Evolutionary conservation across 2,888 invertebrate species (phyloP).

Genomic region (Phania funesta): DNA sequence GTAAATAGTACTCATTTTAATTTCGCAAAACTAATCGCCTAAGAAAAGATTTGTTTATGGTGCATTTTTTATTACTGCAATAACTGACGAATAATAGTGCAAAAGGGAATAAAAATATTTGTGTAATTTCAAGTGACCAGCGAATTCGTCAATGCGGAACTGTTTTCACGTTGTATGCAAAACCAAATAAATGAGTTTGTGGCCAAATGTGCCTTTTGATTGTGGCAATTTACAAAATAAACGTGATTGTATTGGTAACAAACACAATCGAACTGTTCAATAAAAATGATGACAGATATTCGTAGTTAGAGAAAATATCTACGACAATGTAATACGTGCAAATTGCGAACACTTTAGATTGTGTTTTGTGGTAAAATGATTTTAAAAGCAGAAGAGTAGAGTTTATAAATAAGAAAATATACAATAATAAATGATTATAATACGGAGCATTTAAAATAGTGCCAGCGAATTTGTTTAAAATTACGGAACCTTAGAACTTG

Average conservation of each 20-base stretch:
- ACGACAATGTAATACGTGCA: background rate
- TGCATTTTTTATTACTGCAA: too few relatives aligned
- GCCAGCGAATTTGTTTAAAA: too few relatives aligned
- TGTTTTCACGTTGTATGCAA: background rate
- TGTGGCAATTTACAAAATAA: conserved; percentile 1
- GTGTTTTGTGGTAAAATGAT: background rate
- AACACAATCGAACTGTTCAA: conserved; percentile 28
- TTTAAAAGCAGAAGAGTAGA: background rate
- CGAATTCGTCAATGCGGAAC: background rate
- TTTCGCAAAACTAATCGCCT: too few relatives aligned
- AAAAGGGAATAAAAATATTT: too few relatives aligned
- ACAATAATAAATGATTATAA: too few relatives aligned
- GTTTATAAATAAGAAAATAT: too few relatives aligned
- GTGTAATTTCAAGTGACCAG: background rate
- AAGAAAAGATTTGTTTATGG: too few relatives aligned
- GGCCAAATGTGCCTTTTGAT: background rate
- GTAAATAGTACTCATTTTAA: too few relatives aligned
- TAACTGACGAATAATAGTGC: too few relatives aligned
- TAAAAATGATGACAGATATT: conserved; percentile 13
- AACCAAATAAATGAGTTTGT: background rate
- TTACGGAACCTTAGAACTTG: too few relatives aligned
- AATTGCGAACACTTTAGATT: background rate
- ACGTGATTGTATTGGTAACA: conserved; percentile 3
- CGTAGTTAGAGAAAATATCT: background rate
- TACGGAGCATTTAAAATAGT: too few relatives aligned